Evolutionary conservation across 1,140 invertebrate genomes (phyloP).

Genomic region (Maniola jurtina): DNA sequence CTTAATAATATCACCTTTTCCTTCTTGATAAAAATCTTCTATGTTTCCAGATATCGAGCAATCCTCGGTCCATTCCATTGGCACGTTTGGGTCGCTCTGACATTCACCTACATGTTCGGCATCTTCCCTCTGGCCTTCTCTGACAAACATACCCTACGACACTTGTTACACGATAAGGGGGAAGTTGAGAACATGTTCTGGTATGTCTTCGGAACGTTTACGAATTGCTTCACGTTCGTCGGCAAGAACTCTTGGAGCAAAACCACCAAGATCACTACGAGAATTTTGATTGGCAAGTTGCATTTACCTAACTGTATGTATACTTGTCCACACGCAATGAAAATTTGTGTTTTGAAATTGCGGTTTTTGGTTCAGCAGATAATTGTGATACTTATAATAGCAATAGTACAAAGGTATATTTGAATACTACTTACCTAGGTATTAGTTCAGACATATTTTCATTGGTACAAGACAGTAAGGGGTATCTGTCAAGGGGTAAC

Average conservation of each 20-base stretch:
- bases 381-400: too few relatives aligned
- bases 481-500: too few relatives aligned
- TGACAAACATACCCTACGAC: slow-evolving; percentile 81
- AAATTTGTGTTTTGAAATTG: too few relatives aligned
- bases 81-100: slow-evolving; percentile 86
- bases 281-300: slow-evolving; percentile 82
- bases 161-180: slow-evolving; percentile 82
- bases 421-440: too few relatives aligned
- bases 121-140: slow-evolving; percentile 86
- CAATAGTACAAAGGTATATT: too few relatives aligned
- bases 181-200: slow-evolving; percentile 88
- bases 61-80: slow-evolving; percentile 89
- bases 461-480: too few relatives aligned
- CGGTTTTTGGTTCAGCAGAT: too few relatives aligned
- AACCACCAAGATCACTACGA: slow-evolving; percentile 83
- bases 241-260: slow-evolving; percentile 84
- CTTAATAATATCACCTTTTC: too few relatives aligned
- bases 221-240: slow-evolving; percentile 86
- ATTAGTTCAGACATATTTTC: too few relatives aligned
- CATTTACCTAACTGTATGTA: too few relatives aligned
- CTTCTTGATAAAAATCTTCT: slow-evolving; percentile 1
- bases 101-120: slow-evolving; percentile 83
- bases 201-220: slow-evolving; percentile 90
- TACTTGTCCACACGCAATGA: too few relatives aligned
- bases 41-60: slow-evolving; percentile 83